Evolutionary conservation across 2,888 invertebrate genomes (phyloP).

Genomic region (Cosmia trapezina): DNA sequence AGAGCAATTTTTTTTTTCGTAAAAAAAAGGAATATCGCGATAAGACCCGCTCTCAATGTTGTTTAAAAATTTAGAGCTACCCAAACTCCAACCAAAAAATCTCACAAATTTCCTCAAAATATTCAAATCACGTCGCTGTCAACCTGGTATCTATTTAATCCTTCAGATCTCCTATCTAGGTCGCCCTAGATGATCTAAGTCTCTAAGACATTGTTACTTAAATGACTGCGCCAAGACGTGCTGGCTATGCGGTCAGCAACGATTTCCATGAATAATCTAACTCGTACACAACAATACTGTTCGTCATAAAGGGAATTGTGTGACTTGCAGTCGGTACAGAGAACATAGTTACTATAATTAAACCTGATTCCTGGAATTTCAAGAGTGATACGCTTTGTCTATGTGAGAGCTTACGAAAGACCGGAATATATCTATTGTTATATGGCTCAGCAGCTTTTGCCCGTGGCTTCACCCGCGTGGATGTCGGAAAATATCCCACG

Average conservation of each 20-base stretch:
- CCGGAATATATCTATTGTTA: background rate
- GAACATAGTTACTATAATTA: constrained; percentile 16
- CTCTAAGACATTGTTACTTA: constrained; percentile 57
- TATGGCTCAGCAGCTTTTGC: too few relatives aligned
- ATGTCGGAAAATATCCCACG: too few relatives aligned
- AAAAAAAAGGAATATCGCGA: too few relatives aligned
- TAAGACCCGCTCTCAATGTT: too few relatives aligned
- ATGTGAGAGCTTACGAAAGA: background rate
- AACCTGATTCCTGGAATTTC: constrained; percentile 19
- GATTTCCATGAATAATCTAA: constrained; percentile 56
- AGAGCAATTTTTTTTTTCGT: too few relatives aligned
- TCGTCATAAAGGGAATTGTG: constrained; percentile 44
- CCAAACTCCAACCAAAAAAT: constrained; percentile 12
- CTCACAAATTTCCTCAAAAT: background rate
- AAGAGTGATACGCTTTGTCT: background rate
- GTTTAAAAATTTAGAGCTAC: too few relatives aligned
- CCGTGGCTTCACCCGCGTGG: too few relatives aligned
- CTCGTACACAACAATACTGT: constrained; percentile 31
- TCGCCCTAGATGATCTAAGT: constrained; percentile 53
- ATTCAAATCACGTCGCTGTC: constrained; percentile 38
- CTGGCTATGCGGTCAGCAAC: constrained; percentile 40
- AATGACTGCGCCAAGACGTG: constrained; percentile 45
- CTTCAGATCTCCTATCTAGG: constrained; percentile 32
- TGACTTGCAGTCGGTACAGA: constrained; percentile 2
- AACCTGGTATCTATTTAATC: constrained; percentile 37